Evolutionary conservation across 92 coral and sea anemone genomes (phyloP), one percentile per base, ranked within the genome.

Genomic region (Zoanthus sansibaricus): DNA sequence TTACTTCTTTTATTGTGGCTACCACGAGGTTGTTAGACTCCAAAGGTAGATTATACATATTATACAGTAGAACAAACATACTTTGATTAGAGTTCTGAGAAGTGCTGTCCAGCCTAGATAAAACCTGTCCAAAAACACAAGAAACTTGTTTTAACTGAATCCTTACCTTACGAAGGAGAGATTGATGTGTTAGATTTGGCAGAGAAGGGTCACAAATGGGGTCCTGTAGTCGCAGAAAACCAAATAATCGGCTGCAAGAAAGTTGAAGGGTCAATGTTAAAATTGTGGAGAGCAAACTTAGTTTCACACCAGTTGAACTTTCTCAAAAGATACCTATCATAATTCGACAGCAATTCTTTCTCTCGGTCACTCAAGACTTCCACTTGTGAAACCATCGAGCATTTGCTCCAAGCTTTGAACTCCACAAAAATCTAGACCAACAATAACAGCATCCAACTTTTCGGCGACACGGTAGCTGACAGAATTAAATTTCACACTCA

Each of bases 301-400:
- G 84, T 87, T 67, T 56, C 87, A 61, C 68, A 68, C 52, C 79
- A 83, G 71, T 62, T 25, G 75, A 74, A 83, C 42, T 76, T 79
- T 69, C 78, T 88, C 86, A 86, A 61, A 77, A 47, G 89, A 78
- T 87, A 97, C 99, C 99, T 97, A 94, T 97, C 99, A 90, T 97
- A 97, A 70, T 92, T 93, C 84, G 98, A 92, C 85, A 97, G 92
- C 82, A 97, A 82, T 91, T 95, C 99, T 88, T 92, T 95, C 83
- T 97, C 99, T 92, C 98, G 99, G 87, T 97, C 99, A 95, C 96
- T 97, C 94, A 97, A 82, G 92, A 97, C 94, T 89, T 97, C 98
- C 91, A 92, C 99, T 89, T 97, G 97, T 89, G 98, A 95, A 93
- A 95, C 98, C 98, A 95, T 95, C 94, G 95, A 95, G 98, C 98